These are phyloP conservation scores for Acromyrmex echinatior DNA, from an alignment of 1,140 invertebrate genomes.

Conservation along the genomic window DNA sequence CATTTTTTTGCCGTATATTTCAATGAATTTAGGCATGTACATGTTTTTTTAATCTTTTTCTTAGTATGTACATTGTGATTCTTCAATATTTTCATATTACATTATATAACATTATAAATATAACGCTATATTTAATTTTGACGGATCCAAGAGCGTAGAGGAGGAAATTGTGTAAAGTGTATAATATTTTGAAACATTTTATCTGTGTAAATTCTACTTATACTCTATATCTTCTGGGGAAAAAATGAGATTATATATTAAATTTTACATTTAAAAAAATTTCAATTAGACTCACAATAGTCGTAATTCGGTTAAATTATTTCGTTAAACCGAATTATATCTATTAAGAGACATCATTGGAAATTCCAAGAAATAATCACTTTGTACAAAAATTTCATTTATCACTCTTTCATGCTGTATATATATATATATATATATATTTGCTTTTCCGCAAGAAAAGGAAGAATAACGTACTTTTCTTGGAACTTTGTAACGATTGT, in stretches of 20 bases:
- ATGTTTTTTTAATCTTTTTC: neutral
- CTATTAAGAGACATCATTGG: neutral
- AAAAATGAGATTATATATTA: conserved; percentile 7
- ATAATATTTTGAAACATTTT: neutral
- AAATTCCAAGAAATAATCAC: neutral
- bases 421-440: neutral
- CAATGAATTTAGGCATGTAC: neutral
- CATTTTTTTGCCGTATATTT: neutral
- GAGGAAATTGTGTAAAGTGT: neutral
- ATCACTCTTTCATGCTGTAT: neutral
- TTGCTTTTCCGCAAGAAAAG: neutral
- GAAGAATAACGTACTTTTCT: neutral
- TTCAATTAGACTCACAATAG: neutral
- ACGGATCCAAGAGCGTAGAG: neutral
- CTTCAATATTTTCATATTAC: neutral
- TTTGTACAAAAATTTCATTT: neutral
- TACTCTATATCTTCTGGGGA: neutral
- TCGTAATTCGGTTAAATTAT: too few species aligned
- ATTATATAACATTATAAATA: neutral
- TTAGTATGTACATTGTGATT: neutral
- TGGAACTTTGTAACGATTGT: neutral
- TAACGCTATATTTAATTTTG: neutral
- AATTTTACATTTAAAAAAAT: neutral
- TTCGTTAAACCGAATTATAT: neutral
- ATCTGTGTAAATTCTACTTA: neutral